phyloP scores from a whole-genome alignment of 2,888 invertebrate species.

The Anthoptus insignis region DNA sequence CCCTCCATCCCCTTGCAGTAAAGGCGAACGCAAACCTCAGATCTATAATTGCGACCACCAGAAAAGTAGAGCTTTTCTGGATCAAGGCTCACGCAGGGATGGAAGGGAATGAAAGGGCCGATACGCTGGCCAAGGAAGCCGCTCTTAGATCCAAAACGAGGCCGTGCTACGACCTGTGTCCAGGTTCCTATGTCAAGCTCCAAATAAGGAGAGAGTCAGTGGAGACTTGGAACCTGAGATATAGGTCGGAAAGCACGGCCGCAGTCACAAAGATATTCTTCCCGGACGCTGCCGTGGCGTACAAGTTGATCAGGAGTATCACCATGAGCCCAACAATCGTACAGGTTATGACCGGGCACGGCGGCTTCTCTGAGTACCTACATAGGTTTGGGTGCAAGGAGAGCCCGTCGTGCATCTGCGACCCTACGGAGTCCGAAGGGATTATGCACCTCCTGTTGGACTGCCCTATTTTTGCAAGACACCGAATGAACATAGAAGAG shows the following conservation, averaged over 20 bases:
- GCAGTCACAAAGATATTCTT: not conserved
- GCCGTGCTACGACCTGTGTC: constrained; percentile 9
- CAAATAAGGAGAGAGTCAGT: not conserved
- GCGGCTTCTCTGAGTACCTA: constrained; percentile 36
- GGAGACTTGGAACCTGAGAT: constrained; percentile 1
- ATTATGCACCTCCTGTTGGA: no score
- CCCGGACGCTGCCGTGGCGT: constrained; percentile 5
- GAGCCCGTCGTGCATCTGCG: constrained; percentile 33
- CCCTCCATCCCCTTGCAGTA: not conserved
- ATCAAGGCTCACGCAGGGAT: constrained; percentile 28
- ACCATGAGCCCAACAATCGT: not conserved
- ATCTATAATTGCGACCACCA: not conserved
- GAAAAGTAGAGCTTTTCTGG: constrained; percentile 17
- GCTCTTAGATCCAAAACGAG: constrained; percentile 1
- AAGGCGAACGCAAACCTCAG: not conserved
- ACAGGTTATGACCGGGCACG: constrained; percentile 38
- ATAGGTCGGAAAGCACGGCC: not conserved
- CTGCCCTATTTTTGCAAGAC: no score
- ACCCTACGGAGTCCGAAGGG: no score
- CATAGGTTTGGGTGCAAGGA: constrained; percentile 37
- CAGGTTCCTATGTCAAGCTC: not conserved
- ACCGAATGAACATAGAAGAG: no score
- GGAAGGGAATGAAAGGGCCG: constrained; percentile 37
- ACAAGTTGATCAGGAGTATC: not conserved
- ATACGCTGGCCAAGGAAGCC: constrained; percentile 24